Percentiles rank a stretch among this genome's conserved stretches.
phyloP scores from a whole-genome alignment of 2,113 vertebrate genomes.

The Brachypteracias leptosomus region DNA sequence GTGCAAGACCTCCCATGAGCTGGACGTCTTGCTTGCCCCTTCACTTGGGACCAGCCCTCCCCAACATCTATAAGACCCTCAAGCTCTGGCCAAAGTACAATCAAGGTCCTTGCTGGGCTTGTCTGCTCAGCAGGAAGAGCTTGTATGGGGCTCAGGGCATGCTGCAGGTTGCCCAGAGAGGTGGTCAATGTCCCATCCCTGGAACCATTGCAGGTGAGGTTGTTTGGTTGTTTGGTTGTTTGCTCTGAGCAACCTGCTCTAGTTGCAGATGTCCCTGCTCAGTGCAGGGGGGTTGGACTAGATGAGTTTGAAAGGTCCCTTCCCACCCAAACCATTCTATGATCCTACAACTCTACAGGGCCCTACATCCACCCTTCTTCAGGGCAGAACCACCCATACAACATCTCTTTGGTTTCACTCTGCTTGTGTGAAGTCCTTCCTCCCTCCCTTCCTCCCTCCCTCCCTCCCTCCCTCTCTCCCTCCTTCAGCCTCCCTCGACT shows the following conservation, averaged over 20 bases:
- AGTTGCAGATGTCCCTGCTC: background rate
- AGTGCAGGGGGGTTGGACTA: background rate
- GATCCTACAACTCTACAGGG: no score
- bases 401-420: background rate
- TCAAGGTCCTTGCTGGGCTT: background rate
- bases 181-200: background rate
- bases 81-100: background rate
- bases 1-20: background rate
- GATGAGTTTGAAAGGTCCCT: background rate
- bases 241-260: background rate
- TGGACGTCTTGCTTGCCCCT: background rate
- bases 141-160: rapidly evolving
- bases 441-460: background rate
- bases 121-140: background rate
- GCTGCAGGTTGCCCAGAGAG: background rate
- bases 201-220: background rate
- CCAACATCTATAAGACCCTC: background rate
- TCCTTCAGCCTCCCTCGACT: background rate
- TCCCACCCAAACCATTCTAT: background rate
- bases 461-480: background rate
- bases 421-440: background rate
- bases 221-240: no score
- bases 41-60: background rate
- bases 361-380: background rate
- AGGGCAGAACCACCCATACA: background rate